phyloP scores from a whole-genome alignment of 2,888 invertebrate species.

The Aphidius colemani region DNA sequence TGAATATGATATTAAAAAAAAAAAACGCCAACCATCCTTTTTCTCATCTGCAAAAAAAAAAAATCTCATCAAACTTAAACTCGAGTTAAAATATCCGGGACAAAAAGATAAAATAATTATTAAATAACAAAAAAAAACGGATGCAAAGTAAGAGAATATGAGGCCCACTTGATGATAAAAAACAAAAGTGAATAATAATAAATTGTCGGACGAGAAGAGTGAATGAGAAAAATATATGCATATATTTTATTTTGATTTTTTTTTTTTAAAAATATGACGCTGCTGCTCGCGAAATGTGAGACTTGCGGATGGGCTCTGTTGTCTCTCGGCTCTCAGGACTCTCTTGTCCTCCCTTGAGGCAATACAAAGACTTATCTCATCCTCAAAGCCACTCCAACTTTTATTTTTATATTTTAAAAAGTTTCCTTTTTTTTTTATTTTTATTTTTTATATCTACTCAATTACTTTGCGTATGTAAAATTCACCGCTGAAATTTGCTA shows the following conservation, averaged over 20 bases:
- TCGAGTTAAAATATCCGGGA: too few species aligned
- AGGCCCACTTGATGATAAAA: conserved; percentile 1
- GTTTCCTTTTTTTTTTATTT: too few species aligned
- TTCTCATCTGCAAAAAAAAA: too few species aligned
- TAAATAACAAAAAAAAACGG: conserved; percentile 29
- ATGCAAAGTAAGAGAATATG: conserved; percentile 21
- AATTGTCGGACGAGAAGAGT: conserved; percentile 14
- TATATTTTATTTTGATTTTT: conserved; percentile 19
- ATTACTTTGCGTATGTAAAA: conserved; percentile 44
- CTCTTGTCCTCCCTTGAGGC: conserved; percentile 32
- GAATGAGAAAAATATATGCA: conserved; percentile 25
- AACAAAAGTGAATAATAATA: conserved; percentile 4
- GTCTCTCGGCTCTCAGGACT: conserved; percentile 31
- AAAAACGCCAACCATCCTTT: too few species aligned
- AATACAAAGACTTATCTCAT: conserved; percentile 55
- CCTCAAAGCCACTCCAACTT: conserved; percentile 31
- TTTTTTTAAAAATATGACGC: conserved; percentile 56
- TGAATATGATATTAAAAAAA: too few species aligned
- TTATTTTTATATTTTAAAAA: too few species aligned
- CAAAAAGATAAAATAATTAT: conserved; percentile 25
- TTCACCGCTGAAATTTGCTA: conserved; percentile 52
- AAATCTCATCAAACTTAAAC: too few species aligned
- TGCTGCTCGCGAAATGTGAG: conserved; percentile 57
- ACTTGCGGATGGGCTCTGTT: conserved; percentile 47
- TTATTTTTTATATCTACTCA: conserved; percentile 15